Conservation (phyloP, 2,113 vertebrate genomes). For the Taurulus bubalis region DNA sequence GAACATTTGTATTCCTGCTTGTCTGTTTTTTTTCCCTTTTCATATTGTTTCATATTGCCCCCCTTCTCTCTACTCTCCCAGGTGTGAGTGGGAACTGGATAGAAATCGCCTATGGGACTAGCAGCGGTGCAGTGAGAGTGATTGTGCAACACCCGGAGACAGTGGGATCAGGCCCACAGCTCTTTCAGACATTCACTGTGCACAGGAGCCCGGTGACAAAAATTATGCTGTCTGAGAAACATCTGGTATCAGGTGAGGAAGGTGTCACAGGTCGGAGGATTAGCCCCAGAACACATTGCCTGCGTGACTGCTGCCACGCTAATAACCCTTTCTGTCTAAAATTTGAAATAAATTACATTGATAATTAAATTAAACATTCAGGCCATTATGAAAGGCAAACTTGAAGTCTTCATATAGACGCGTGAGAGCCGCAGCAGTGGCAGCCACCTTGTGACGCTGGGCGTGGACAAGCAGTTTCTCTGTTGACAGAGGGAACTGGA, state of each 20-base stretch:
- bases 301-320: background rate
- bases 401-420: no score
- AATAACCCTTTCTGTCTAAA: background rate
- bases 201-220: constrained; percentile 97
- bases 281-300: background rate
- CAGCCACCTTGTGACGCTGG: no score
- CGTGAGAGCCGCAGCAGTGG: no score
- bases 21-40: background rate
- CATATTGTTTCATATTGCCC: background rate
- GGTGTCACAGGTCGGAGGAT: background rate
- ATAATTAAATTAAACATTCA: background rate
- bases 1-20: background rate
- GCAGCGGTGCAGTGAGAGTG: constrained; percentile 94
- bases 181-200: constrained; percentile 98
- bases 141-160: constrained; percentile 98
- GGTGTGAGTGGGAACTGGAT: constrained; percentile 99
- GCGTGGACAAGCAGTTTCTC: no score
- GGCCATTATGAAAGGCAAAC: background rate
- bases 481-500: no score
- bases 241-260: constrained; percentile 93
- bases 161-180: constrained; percentile 95
- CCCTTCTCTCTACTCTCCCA: constrained; percentile 50
- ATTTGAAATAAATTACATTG: background rate
- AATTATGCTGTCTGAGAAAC: constrained; percentile 98
- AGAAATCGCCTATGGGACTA: constrained; percentile 97